phyloP scores from a whole-genome alignment of 1,140 invertebrate species.

The Drosophila suzukii region DNA sequence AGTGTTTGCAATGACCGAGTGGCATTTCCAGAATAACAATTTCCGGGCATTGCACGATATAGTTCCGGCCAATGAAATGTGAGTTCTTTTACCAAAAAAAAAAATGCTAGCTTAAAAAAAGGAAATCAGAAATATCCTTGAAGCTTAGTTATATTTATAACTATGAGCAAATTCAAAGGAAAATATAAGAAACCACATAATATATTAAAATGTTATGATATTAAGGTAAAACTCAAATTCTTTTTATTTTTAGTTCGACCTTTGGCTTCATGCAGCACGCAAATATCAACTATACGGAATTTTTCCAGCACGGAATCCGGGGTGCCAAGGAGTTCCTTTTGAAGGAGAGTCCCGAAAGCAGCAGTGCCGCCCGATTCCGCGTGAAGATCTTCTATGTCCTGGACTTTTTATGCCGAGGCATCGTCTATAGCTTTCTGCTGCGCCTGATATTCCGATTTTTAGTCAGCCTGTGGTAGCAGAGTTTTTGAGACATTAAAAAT shows the following conservation, averaged over 20 bases:
- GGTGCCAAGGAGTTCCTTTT: constrained; percentile 87
- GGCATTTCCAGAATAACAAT: constrained; percentile 92
- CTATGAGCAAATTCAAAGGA: no score
- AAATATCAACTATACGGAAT: constrained; percentile 84
- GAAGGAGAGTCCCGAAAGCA: constrained; percentile 86
- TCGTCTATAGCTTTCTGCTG: constrained; percentile 54
- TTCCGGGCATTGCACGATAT: constrained; percentile 87
- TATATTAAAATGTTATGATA: background rate
- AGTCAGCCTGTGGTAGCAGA: constrained; percentile 20
- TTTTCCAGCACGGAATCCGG: constrained; percentile 85
- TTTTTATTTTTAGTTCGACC: constrained; percentile 10
- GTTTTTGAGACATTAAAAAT: background rate
- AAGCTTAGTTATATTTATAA: no score
- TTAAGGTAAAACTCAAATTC: constrained; percentile 6
- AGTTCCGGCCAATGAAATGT: constrained; percentile 87
- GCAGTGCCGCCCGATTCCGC: constrained; percentile 48
- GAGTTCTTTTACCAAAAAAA: constrained; percentile 37
- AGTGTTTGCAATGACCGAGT: constrained; percentile 92
- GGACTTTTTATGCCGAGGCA: constrained; percentile 50
- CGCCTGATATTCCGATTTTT: constrained; percentile 44
- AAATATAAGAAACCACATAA: no score
- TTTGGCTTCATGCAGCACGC: constrained; percentile 84
- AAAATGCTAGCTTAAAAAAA: no score
- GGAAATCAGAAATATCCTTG: no score
- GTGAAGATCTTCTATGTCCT: constrained; percentile 65